Evolutionary conservation across 1,140 invertebrate genomes (phyloP), one percentile per base, ranked within the genome.

Genomic region (Monomorium pharaonis): DNA sequence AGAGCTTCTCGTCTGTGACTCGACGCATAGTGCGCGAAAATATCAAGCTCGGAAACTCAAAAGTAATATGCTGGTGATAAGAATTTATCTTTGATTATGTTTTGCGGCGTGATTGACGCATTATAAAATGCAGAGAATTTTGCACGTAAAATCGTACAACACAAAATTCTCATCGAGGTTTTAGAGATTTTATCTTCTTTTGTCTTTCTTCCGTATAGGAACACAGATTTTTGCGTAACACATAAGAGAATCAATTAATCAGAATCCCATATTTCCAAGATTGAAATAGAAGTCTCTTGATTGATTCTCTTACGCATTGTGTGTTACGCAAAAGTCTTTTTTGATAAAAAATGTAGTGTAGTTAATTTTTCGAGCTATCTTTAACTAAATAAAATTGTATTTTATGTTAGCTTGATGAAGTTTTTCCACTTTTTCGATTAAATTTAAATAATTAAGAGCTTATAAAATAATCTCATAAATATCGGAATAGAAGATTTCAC

Each of bases 61-160:
- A 77, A 80, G 21, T 65, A 67, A 37, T 69, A 54, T 54, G 69
- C 21, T 27, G 9, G n/a, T 21, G 47, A 80, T 80, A 69, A 80
- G 21, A 1, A 80, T 70, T 70, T 70, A 54, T 69, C 30, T 69
- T 24, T 42, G 5, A 69, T 69, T 49, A 51, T 70, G 16, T 80
- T 67, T 65, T 21, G 14, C 42, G 21, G 2, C n/a, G n/a, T 65
- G n/a, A 67, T 33, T 24, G 44, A 80, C 7, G 62, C 63, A 21
- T 80, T 69, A 51, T 27, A 24, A 27, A 80, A 69, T 54, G 60
- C 62, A 51, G 58, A 49, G 67, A 49, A 78, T 51, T 33, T 10
- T 21, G 44, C 27, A 37, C 18, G 5, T 67, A 33, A 49, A 67
- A 51, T 44, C 33, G n/a, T 9, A 14, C 14, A 60, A n/a, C 27